Conservation (phyloP, 2,113 vertebrate species). For the Phylloscopus trochilus region DNA sequence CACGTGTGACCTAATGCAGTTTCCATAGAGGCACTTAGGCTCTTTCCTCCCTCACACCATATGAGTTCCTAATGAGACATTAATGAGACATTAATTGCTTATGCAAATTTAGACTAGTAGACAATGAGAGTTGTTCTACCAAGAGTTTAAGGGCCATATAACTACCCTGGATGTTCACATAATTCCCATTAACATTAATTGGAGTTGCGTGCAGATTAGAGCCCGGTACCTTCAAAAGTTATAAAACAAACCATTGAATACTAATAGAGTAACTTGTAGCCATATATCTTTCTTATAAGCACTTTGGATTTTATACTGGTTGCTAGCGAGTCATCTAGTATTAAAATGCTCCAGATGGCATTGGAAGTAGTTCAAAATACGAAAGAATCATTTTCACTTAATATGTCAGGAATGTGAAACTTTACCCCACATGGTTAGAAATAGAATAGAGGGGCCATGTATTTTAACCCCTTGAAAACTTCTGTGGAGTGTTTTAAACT, state of each 20-base stretch:
- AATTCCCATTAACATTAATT: constrained; percentile 60
- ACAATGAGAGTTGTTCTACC: constrained; percentile 52
- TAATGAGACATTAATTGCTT: constrained; percentile 71
- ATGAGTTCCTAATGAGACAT: constrained; percentile 63
- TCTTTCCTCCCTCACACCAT: constrained; percentile 2
- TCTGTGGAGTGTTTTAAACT: neutral
- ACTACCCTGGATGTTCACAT: constrained; percentile 10
- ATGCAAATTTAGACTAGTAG: constrained; percentile 61
- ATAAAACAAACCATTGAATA: constrained; percentile 29
- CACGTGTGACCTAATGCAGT: neutral
- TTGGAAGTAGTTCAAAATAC: constrained; percentile 1
- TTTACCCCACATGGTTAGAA: neutral
- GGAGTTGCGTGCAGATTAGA: constrained; percentile 13
- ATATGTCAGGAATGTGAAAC: neutral
- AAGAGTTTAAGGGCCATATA: constrained; percentile 58
- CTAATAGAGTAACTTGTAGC: neutral
- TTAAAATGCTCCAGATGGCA: constrained; percentile 43
- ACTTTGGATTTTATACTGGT: neutral
- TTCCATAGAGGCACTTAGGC: neutral
- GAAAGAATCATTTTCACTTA: constrained; percentile 9
- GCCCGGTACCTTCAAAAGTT: constrained; percentile 6
- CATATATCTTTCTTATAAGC: neutral
- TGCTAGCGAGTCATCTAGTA: neutral
- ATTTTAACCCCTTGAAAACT: neutral
- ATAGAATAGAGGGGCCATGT: neutral